Conservation (phyloP, 1,140 invertebrate species). For the Yoshiicerus persimilis region DNA sequence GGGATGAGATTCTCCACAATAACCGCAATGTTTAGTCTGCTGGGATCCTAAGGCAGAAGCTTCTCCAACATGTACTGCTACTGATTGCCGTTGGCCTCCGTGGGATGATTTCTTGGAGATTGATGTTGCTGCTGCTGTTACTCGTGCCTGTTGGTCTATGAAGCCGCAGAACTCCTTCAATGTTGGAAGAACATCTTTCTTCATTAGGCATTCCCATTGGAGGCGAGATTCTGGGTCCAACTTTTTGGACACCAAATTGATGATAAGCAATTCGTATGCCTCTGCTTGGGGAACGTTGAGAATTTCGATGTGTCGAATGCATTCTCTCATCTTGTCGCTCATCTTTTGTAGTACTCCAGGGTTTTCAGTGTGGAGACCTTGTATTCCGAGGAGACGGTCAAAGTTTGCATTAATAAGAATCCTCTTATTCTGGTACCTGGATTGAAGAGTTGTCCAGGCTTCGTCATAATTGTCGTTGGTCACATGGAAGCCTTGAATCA, state of each 20-base stretch:
- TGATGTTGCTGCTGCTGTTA: no score
- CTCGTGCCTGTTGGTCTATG: no score
- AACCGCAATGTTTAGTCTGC: no score
- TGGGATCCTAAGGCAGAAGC: no score
- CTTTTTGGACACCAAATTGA: background rate
- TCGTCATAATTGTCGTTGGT: constrained; percentile 49
- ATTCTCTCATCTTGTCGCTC: background rate
- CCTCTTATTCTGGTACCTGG: constrained; percentile 51
- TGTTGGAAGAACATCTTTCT: no score
- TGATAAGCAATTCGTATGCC: background rate
- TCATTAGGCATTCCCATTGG: no score
- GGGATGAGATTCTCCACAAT: background rate
- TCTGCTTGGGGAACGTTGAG: background rate
- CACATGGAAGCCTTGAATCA: constrained; percentile 44
- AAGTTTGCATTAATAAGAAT: constrained; percentile 50
- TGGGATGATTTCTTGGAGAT: no score
- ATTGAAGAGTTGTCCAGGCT: constrained; percentile 50
- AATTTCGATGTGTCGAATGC: background rate
- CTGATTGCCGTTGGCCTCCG: no score
- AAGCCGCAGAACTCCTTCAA: no score
- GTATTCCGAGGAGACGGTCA: constrained; percentile 48
- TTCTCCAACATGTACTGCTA: no score
- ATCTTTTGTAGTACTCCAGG: background rate
- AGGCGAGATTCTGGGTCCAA: background rate
- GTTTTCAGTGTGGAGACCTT: background rate